phyloP scores from a whole-genome alignment of 2,113 vertebrate genomes.

The Empidonax traillii region DNA sequence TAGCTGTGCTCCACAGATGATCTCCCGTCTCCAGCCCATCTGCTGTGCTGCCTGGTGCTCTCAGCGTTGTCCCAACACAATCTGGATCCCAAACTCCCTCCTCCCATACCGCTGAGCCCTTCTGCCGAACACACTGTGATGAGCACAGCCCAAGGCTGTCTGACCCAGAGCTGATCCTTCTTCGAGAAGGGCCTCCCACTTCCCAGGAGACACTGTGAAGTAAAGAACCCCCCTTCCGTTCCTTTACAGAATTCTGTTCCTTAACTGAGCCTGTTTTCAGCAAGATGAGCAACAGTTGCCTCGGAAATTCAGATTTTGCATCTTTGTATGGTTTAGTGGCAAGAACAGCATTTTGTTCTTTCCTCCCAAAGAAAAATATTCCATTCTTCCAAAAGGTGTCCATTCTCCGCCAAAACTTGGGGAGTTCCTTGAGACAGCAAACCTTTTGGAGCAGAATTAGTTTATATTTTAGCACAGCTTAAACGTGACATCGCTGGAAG shows the following conservation, averaged over 20 bases:
- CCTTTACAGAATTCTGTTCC: background rate
- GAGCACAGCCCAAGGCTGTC: background rate
- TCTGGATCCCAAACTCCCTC: background rate
- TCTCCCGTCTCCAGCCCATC: background rate
- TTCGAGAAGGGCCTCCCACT: background rate
- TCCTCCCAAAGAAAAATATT: background rate
- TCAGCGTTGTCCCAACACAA: background rate
- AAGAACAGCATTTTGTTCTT: background rate
- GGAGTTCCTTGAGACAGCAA: background rate
- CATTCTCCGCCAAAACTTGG: background rate
- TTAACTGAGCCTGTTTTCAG: background rate
- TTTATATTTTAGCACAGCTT: background rate
- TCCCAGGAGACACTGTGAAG: background rate
- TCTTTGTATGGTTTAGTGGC: background rate
- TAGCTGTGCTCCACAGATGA: background rate
- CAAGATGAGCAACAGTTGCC: background rate
- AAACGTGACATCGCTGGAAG: background rate
- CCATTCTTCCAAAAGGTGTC: background rate
- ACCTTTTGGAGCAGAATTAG: background rate
- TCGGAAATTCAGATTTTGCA: background rate
- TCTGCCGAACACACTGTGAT: background rate
- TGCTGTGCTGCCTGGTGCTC: conserved; percentile 6
- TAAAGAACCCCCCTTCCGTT: background rate
- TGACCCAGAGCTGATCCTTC: background rate
- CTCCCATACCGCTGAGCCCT: background rate